A percentile compares a stretch with the other conserved stretches of the same genome.
Evolutionary conservation across 2,797 vertebrate genomes (phyloP).

Genomic region (Poeciliopsis turneri): DNA sequence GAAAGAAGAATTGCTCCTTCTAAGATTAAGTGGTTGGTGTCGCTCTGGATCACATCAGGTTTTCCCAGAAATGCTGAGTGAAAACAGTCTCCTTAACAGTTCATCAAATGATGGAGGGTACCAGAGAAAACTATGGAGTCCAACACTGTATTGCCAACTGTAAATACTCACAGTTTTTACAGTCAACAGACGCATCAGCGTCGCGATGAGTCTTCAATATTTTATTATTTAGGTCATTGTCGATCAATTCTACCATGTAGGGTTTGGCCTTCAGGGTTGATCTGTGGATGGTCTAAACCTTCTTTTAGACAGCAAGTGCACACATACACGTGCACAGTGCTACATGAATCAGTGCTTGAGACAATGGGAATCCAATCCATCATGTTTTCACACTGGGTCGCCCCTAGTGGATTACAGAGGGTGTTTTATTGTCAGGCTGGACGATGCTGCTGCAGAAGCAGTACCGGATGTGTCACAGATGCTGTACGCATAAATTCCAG

Average conservation of each 20-base stretch:
- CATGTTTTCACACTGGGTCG: conserved; percentile 57
- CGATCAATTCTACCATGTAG: not conserved
- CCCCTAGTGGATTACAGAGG: conserved; percentile 54
- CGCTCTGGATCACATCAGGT: not conserved
- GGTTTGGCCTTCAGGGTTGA: not conserved
- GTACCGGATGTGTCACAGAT: conserved; percentile 44
- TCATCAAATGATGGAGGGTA: not conserved
- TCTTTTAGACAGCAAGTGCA: conserved; percentile 6
- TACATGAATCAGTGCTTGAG: conserved; percentile 70
- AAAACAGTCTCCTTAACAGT: not conserved
- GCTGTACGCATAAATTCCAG: conserved; percentile 45
- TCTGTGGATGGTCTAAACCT: conserved; percentile 18
- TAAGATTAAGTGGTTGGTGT: not conserved
- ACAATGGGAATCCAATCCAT: conserved; percentile 66
- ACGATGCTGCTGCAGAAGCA: not conserved
- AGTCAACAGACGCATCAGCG: too few relatives aligned
- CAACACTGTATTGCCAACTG: not conserved
- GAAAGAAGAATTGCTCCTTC: not conserved
- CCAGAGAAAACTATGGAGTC: not conserved
- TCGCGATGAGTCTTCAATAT: not conserved
- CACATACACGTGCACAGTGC: conserved; percentile 19
- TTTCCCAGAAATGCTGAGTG: not conserved
- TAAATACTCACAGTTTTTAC: not conserved
- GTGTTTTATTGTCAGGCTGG: conserved; percentile 50
- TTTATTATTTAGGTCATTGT: not conserved